Base-by-base conservation (phyloP, 2,888 invertebrate species). In the Diachrysia chrysitis region DNA sequence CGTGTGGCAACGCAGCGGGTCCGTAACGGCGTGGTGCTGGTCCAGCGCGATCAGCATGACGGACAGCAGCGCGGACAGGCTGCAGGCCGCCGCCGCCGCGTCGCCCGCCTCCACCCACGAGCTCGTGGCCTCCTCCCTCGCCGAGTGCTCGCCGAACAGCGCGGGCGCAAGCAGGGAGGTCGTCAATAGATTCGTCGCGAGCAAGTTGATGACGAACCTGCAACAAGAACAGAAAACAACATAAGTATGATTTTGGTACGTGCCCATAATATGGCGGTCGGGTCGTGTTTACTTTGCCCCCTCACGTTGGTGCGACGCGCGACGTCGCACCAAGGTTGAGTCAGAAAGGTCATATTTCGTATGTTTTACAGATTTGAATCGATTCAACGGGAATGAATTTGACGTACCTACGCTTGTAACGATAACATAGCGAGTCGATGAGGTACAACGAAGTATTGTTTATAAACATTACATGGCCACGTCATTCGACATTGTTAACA, bases 161-260 rank as follows among this genome's bases (percentile, higher is more conserved):
- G 95, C 95, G 86, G 94, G 94, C 89, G 95, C 95, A 55, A 93
- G 93, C 85, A 94, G 90, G 85, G 93, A 92, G 82, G 93, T 95
- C 74, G 93, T 94, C 89, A 94, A 86, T 83, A 95, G 86, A 87
- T 94, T 95, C 85, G 93, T 93, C 85, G 94, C 95, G 80, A 94
- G 88, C 62, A 93, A 87, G 74, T 94, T 97, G 87, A 97, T 96
- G 89, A 97, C 97, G 91, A 97, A 97, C 92, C 97, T 97, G 95
- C 16, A 96, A 96, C 92, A 93, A n/a, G n/a, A n/a, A 84, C 46
- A 84, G 89, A 81, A 85, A 68, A 25, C 23, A 23, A 65, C 72
- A 71, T 87, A 82, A 80, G 77, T 19, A 71, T 60, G 48, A 64
- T 17, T 69, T 61, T 54, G 17, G 60, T 69, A 58, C 23, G 62